Evolutionary conservation across 2,888 invertebrate genomes (phyloP), one percentile per base, ranked within the genome.

Genomic region (Sphaerophoria taeniata): DNA sequence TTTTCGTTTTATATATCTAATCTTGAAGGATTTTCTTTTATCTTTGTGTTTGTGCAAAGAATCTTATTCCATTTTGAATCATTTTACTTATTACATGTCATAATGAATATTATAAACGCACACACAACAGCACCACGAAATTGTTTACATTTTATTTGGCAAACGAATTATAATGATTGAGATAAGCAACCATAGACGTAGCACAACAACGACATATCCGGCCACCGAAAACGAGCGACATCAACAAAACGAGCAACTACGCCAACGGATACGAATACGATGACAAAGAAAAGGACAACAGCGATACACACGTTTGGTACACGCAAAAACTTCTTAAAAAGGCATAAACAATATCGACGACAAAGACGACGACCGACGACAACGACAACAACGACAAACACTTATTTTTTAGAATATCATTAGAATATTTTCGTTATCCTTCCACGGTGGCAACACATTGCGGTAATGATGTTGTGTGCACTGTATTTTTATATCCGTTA

Each of bases 111-210:
- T 55, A 65, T 63, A 61, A 77, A 53, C 83, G 58, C 56, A 71
- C 70, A 76, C 81, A 81, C 63, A 58, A 55, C 60, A 33, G 24
- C 11, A 47, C 61, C 47, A 51, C 78, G 53, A 71, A 56, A 53
- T 79, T 79, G 84, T 84, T 84, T 74, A 84, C 84, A 84, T 84
- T 84, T 79, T 72, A 79, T 75, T 74, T 75, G 33, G 53, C 60
- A 72, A 75, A 61, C 79, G 84, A 75, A 61, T 84, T 84, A 79
- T 79, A 79, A 84, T 65, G 65, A 65, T 84, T 84, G 71, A 84
- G 83, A 84, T 84, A 84, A 74, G 79, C 83, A 53, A 47, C 43
- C 53, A 69, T 69, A 81, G 56, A 51, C 60, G 39, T 61, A 67
- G 49, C 45, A 58, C 6, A 43, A 43, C 61, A 75, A 71, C 24